Percentiles rank a stretch among this genome's conserved stretches.
These are phyloP conservation scores for Halcyon chelicuti DNA, from an alignment of 2,797 vertebrate species.

Conservation along the genomic window DNA sequence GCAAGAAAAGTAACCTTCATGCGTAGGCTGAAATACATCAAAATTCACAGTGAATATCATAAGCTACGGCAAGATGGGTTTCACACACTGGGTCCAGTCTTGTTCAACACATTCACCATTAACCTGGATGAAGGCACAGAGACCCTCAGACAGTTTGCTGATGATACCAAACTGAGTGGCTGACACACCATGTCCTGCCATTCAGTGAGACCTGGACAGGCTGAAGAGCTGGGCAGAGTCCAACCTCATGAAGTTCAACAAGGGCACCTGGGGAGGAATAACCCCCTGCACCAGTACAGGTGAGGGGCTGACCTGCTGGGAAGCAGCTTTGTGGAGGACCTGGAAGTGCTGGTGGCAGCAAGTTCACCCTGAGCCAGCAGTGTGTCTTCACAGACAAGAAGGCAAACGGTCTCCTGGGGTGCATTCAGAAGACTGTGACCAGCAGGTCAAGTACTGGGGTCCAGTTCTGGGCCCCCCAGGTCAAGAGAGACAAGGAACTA, in stretches of 20 bases:
- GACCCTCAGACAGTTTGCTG: background rate
- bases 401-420: background rate
- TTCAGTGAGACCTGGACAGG: background rate
- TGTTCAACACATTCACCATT: background rate
- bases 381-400: background rate
- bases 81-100: background rate
- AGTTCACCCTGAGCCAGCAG: background rate
- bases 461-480: background rate
- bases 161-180: background rate
- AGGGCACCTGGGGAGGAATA: background rate
- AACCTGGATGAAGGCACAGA: background rate
- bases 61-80: background rate
- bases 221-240: background rate
- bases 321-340: background rate
- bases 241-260: background rate
- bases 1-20: conserved; percentile 98
- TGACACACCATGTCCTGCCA: background rate
- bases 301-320: background rate
- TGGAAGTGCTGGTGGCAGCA: background rate
- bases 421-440: background rate
- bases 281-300: background rate
- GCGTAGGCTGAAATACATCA: conserved; percentile 87
- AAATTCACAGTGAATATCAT: background rate
- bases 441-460: background rate
- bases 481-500: background rate